A percentile compares a stretch with the other conserved stretches of the same genome.
phyloP scores from a whole-genome alignment of 2,888 invertebrate genomes.

The Macropis europaea region DNA sequence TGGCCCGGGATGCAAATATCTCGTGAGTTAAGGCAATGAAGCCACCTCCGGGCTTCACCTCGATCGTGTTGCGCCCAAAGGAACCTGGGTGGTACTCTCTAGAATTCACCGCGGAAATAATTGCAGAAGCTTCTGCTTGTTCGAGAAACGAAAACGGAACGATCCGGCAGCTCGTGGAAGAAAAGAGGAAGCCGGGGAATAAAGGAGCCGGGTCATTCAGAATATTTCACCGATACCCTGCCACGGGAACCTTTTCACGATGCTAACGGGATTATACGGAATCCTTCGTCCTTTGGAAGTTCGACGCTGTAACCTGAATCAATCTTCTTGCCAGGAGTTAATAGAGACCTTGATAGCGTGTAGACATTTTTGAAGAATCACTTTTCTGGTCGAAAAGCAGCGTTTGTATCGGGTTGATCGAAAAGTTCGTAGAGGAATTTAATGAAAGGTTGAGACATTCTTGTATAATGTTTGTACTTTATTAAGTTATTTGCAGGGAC shows the following conservation, averaged over 20 bases:
- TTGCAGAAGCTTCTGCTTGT: conserved; percentile 42
- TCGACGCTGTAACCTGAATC: neutral
- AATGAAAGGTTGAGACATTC: too few relatives aligned
- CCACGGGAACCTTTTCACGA: conserved; percentile 36
- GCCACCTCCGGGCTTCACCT: conserved; percentile 54
- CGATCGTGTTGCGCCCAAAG: conserved; percentile 51
- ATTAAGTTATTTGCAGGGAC: too few relatives aligned
- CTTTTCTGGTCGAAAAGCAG: too few relatives aligned
- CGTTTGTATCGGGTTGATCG: too few relatives aligned
- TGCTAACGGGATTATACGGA: conserved; percentile 45
- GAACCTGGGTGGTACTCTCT: conserved; percentile 53
- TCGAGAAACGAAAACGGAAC: conserved; percentile 6
- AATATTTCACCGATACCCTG: conserved; percentile 31
- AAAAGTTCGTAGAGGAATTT: too few relatives aligned
- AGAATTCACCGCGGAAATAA: conserved; percentile 59
- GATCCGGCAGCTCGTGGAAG: neutral
- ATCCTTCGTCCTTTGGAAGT: conserved; percentile 19
- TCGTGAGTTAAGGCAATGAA: conserved; percentile 64
- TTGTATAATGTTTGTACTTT: too few relatives aligned
- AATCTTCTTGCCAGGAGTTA: conserved; percentile 12
- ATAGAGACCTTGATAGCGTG: conserved; percentile 8
- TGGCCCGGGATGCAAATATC: conserved; percentile 63
- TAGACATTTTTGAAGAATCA: too few relatives aligned
- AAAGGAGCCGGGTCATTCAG: conserved; percentile 10
- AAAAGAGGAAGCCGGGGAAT: neutral